Conservation (phyloP, 92 coral and sea anemone species). For the Epizoanthus stellaris region DNA sequence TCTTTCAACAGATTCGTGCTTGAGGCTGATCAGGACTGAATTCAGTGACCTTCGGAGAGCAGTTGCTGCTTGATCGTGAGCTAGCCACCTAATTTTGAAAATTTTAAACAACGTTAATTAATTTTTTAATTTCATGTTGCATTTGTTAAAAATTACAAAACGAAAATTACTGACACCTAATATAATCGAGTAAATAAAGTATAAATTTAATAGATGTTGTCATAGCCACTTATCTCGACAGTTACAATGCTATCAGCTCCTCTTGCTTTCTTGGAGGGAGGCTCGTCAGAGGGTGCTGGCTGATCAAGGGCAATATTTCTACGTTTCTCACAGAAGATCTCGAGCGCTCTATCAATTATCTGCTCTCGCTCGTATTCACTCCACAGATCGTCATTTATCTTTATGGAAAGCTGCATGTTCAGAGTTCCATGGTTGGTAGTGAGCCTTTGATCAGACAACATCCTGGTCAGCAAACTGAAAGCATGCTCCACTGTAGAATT, state of each 20-base stretch:
- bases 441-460: conserved; percentile 24
- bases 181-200: too few relatives aligned
- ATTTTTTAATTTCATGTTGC: too few relatives aligned
- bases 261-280: too few relatives aligned
- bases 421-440: conserved; percentile 17
- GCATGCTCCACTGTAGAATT: conserved; percentile 42
- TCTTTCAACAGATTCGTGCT: background rate
- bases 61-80: conserved; percentile 43
- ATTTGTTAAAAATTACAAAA: too few relatives aligned
- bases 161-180: too few relatives aligned
- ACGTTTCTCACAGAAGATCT: background rate
- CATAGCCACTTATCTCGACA: too few relatives aligned
- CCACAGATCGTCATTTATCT: conserved; percentile 31
- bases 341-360: conserved; percentile 28
- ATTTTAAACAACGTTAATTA: background rate
- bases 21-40: conserved; percentile 45
- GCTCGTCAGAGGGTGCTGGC: too few relatives aligned
- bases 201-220: too few relatives aligned
- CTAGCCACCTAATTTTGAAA: conserved; percentile 36
- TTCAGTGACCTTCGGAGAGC: conserved; percentile 35
- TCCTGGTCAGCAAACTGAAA: conserved; percentile 33
- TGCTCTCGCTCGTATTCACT: conserved; percentile 11
- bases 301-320: too few relatives aligned
- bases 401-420: conserved; percentile 21
- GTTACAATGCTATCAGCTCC: too few relatives aligned